Percentiles rank a stretch among this genome's conserved stretches.
These are phyloP conservation scores for Zenarchopterus dispar DNA, from an alignment of 2,797 vertebrate genomes.

Conservation along the genomic window DNA sequence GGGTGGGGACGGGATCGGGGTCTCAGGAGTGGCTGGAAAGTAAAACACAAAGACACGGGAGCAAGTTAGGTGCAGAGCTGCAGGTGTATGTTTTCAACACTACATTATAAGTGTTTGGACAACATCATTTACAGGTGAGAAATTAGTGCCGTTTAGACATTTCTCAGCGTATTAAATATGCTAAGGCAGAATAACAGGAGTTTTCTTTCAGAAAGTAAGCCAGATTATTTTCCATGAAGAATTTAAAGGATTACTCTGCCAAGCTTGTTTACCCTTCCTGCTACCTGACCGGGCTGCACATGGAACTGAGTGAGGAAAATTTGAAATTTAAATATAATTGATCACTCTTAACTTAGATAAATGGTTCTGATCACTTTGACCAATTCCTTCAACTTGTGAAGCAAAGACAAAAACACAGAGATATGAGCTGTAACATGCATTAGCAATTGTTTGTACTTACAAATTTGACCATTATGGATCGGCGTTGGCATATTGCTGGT, in stretches of 20 bases:
- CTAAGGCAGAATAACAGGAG: constrained; percentile 79
- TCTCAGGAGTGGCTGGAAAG: constrained; percentile 94
- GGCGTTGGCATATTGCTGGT: constrained; percentile 90
- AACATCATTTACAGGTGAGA: constrained; percentile 55
- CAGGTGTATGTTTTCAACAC: constrained; percentile 36
- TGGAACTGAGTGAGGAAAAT: constrained; percentile 30
- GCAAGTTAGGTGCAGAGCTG: constrained; percentile 24
- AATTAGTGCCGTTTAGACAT: constrained; percentile 79
- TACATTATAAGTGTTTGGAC: constrained; percentile 17
- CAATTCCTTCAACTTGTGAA: too few relatives aligned
- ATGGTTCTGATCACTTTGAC: constrained; percentile 7
- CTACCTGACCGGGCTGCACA: constrained; percentile 61
- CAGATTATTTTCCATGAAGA: constrained; percentile 79
- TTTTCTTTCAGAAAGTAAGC: constrained; percentile 83
- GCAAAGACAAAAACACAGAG: too few relatives aligned
- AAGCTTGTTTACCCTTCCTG: constrained; percentile 68
- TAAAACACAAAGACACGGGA: constrained; percentile 55
- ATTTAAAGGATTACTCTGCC: constrained; percentile 77
- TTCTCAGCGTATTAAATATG: constrained; percentile 80
- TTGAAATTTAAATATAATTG: neutral
- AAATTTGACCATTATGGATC: constrained; percentile 97
- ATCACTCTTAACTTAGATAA: constrained; percentile 16
- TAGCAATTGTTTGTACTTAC: constrained; percentile 81
- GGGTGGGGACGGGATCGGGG: constrained; percentile 95
- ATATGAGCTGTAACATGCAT: neutral